These are phyloP conservation scores for Entelurus aequoreus DNA, from an alignment of 2,113 vertebrate genomes.

Conservation along the genomic window DNA sequence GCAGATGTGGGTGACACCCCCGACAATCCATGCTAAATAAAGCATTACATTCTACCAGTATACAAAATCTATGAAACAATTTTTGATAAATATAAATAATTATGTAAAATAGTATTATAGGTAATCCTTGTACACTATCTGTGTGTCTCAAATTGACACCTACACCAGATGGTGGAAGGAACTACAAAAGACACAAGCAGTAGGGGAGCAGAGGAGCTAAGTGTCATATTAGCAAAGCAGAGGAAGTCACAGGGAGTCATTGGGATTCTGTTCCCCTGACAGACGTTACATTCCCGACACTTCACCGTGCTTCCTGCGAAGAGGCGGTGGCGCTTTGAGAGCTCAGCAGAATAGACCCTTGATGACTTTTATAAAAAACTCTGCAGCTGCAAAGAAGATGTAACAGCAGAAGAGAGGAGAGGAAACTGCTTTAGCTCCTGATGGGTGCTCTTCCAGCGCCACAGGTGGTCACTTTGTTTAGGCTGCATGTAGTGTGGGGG, in stretches of 20 bases:
- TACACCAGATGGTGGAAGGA: slow-evolving; percentile 25
- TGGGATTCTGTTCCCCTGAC: slow-evolving; percentile 40
- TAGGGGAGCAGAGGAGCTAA: slow-evolving; percentile 23
- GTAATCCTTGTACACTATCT: slow-evolving; percentile 36
- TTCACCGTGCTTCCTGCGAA: slow-evolving; percentile 22
- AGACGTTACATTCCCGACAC: slow-evolving; percentile 29
- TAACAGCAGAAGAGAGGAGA: slow-evolving; percentile 11
- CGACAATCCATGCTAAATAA: too few relatives aligned
- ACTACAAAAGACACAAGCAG: slow-evolving; percentile 46
- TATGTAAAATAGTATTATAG: not conserved
- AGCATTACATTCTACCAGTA: too few relatives aligned
- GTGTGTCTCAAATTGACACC: slow-evolving; percentile 25
- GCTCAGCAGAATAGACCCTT: slow-evolving; percentile 54
- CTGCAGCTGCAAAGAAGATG: slow-evolving; percentile 34
- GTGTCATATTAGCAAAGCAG: slow-evolving; percentile 35
- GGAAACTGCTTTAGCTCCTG: slow-evolving; percentile 43
- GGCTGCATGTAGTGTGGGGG: slow-evolving; percentile 26
- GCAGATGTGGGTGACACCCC: too few relatives aligned
- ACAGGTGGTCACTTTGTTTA: slow-evolving; percentile 43
- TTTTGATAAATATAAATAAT: too few relatives aligned
- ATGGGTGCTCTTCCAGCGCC: slow-evolving; percentile 43
- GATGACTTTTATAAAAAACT: slow-evolving; percentile 47
- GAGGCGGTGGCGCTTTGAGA: slow-evolving; percentile 38
- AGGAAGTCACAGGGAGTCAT: slow-evolving; percentile 21
- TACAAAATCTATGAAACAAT: too few relatives aligned